A percentile compares a stretch with the other conserved stretches of the same genome.
Evolutionary conservation across 2,888 invertebrate species (phyloP).

Genomic region (Eubasilissa splendida): DNA sequence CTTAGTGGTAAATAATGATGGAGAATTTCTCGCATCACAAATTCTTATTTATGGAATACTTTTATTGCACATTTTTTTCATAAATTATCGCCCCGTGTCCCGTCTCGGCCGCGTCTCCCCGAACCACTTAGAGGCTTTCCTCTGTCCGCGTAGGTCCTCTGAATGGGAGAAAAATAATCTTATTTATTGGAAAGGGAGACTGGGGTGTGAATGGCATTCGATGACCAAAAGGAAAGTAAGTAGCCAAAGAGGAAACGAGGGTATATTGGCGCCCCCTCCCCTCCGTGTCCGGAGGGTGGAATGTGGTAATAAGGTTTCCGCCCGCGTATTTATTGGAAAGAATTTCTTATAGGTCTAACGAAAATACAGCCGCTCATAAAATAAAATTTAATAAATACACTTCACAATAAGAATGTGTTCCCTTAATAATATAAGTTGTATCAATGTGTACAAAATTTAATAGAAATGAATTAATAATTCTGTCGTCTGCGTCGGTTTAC

Average conservation of each 20-base stretch:
- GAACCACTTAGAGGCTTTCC: conserved; percentile 32
- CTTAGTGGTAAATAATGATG: too few species aligned
- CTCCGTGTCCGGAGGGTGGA: conserved; percentile 49
- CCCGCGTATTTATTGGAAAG: conserved; percentile 55
- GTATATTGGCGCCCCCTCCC: conserved; percentile 39
- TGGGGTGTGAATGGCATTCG: conserved; percentile 55
- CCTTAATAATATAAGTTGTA: too few species aligned
- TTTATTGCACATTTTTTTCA: conserved; percentile 26
- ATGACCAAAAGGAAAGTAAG: conserved; percentile 55
- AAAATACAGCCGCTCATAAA: neutral
- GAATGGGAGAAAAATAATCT: conserved; percentile 53
- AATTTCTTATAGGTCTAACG: conserved; percentile 36
- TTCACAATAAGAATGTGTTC: too few species aligned
- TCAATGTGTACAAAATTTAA: too few species aligned
- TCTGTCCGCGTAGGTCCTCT: conserved; percentile 11
- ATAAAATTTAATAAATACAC: neutral
- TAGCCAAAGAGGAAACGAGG: conserved; percentile 41
- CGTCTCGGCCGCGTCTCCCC: conserved; percentile 12
- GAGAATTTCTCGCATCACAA: too few species aligned
- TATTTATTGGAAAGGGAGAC: conserved; percentile 53
- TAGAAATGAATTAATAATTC: too few species aligned
- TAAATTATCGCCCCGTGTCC: conserved; percentile 12
- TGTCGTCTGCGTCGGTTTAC: too few species aligned
- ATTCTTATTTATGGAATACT: conserved; percentile 5
- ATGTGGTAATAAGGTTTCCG: conserved; percentile 58